A percentile compares a stretch with the other conserved stretches of the same genome.
These are phyloP conservation scores for Pterobdella sp. DNA, from an alignment of 2,888 invertebrate genomes.

Conservation along the genomic window DNA sequence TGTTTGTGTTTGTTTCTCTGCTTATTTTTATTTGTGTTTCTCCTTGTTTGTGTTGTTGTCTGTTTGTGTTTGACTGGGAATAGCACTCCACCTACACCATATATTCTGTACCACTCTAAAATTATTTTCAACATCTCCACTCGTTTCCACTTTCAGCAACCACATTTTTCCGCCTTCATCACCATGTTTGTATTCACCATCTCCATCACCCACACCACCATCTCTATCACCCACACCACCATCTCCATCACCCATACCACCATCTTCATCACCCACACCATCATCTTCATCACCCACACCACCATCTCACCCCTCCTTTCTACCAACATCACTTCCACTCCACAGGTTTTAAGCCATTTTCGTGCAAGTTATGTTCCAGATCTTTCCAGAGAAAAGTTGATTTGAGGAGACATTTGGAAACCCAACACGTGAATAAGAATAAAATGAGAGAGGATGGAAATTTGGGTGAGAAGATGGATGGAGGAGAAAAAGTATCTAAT, in stretches of 20 bases:
- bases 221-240: neutral
- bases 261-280: neutral
- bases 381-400: slow-evolving; percentile 75
- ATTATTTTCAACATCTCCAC: neutral
- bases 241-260: neutral
- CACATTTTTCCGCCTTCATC: neutral
- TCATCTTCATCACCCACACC: neutral
- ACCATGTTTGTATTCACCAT: neutral
- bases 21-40: too few relatives aligned
- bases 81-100: too few relatives aligned
- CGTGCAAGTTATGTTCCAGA: slow-evolving; percentile 86
- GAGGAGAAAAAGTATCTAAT: neutral
- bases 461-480: neutral
- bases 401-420: slow-evolving; percentile 82
- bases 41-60: too few relatives aligned
- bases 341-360: slow-evolving; percentile 95
- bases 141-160: neutral
- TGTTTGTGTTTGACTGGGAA: too few relatives aligned
- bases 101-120: neutral
- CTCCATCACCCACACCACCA: neutral
- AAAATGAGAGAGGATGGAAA: neutral
- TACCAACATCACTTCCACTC: too few relatives aligned
- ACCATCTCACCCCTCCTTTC: too few relatives aligned
- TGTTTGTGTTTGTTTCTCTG: slow-evolving; percentile 90
- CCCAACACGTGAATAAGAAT: slow-evolving; percentile 63